Evolutionary conservation across 2,797 vertebrate genomes (phyloP).

Genomic region (Bovichtus diacanthus): DNA sequence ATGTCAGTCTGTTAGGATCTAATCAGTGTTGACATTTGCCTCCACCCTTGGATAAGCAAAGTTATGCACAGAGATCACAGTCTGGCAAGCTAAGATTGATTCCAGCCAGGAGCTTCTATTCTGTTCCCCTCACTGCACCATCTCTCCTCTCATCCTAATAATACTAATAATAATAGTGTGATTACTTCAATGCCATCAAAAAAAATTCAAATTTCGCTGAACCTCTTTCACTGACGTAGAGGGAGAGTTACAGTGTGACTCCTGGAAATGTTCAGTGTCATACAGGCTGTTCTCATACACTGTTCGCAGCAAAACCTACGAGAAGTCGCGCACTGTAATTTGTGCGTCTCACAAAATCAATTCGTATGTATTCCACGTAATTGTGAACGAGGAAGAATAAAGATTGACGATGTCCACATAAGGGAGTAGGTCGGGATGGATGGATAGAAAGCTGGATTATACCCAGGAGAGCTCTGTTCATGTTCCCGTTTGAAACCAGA

Average conservation of each 20-base stretch:
- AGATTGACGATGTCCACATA: too few relatives aligned
- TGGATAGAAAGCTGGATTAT: too few relatives aligned
- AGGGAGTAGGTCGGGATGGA: too few relatives aligned
- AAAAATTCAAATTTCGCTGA: conserved; percentile 29
- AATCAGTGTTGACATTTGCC: conserved; percentile 62
- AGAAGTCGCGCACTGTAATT: too few relatives aligned
- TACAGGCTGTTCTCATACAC: not conserved
- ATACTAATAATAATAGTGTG: conserved; percentile 41
- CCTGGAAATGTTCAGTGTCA: conserved; percentile 9
- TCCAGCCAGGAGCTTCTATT: conserved; percentile 36
- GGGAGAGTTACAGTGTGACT: conserved; percentile 7
- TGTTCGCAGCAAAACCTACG: too few relatives aligned
- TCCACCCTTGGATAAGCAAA: conserved; percentile 57
- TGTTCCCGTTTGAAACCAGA: too few relatives aligned
- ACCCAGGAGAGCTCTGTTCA: too few relatives aligned
- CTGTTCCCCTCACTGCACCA: conserved; percentile 13
- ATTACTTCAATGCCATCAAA: conserved; percentile 31
- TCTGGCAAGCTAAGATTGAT: conserved; percentile 48
- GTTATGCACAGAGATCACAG: conserved; percentile 63
- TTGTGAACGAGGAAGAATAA: too few relatives aligned
- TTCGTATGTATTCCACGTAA: too few relatives aligned
- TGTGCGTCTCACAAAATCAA: too few relatives aligned
- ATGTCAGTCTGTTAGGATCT: conserved; percentile 58
- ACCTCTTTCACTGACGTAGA: not conserved
- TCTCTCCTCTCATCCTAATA: conserved; percentile 32